Evolutionary conservation across 2,113 vertebrate species (phyloP).

Genomic region (Aegotheles bennettii): DNA sequence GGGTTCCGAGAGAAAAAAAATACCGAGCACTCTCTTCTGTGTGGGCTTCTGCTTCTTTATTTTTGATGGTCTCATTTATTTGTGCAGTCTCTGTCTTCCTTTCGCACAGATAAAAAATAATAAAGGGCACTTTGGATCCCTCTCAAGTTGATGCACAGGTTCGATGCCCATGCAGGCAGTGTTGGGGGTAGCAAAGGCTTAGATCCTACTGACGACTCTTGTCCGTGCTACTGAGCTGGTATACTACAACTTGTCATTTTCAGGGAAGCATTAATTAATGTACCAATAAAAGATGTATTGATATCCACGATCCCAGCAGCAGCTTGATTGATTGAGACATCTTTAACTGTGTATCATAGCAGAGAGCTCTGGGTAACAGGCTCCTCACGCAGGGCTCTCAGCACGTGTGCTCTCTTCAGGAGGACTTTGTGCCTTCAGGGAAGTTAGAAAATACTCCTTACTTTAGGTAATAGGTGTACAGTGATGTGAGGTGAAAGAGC

Average conservation of each 20-base stretch:
- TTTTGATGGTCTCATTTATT: neutral
- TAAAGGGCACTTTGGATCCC: neutral
- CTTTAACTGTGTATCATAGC: rapidly evolving
- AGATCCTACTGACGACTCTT: neutral
- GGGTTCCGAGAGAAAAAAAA: neutral
- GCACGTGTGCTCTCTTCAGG: rapidly evolving
- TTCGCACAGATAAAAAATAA: neutral
- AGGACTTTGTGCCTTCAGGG: neutral
- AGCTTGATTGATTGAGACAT: neutral
- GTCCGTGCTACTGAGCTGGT: neutral
- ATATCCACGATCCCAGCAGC: rapidly evolving
- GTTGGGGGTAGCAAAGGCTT: neutral
- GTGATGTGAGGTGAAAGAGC: neutral
- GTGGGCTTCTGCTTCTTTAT: neutral
- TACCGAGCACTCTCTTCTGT: neutral
- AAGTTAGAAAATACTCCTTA: neutral
- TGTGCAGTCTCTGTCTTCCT: neutral
- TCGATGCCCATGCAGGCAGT: neutral
- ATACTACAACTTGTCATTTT: neutral
- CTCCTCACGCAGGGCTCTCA: neutral
- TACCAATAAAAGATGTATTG: neutral
- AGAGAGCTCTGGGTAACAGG: neutral
- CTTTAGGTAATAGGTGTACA: neutral
- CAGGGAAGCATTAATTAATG: neutral
- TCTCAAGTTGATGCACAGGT: neutral